Conservation (phyloP, 2,797 vertebrate genomes). For the Scomberomorus guttatus region DNA sequence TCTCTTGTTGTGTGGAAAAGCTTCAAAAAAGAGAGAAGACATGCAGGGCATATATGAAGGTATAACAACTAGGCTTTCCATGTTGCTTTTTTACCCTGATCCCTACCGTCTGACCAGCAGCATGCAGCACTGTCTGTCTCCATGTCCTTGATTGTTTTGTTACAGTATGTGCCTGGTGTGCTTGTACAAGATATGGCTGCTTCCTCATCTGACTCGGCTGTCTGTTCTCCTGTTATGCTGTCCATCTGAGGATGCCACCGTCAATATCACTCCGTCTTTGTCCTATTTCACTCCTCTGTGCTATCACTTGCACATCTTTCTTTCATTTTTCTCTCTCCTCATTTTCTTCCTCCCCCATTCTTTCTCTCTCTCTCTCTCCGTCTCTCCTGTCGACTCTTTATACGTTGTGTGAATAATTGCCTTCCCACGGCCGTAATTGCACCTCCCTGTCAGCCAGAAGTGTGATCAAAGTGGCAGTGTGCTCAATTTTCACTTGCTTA, state of each 20-base stretch:
- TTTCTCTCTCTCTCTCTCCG: constrained; percentile 29
- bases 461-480: constrained; percentile 85
- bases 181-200: constrained; percentile 61
- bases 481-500: constrained; percentile 82
- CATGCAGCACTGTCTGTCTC: constrained; percentile 78
- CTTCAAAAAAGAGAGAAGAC: constrained; percentile 99
- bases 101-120: constrained; percentile 86
- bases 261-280: constrained; percentile 59
- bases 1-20: constrained; percentile 86
- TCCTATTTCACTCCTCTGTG: constrained; percentile 45
- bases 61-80: constrained; percentile 86
- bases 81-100: constrained; percentile 84
- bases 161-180: constrained; percentile 62
- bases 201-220: constrained; percentile 62
- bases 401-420: constrained; percentile 94
- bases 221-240: constrained; percentile 65
- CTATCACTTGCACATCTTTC: constrained; percentile 61
- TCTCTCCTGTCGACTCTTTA: constrained; percentile 81
- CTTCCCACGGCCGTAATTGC: constrained; percentile 86
- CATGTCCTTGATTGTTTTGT: constrained; percentile 70
- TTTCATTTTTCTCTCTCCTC: constrained; percentile 42
- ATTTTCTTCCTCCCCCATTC: constrained; percentile 31
- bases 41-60: constrained; percentile 99
- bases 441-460: constrained; percentile 83
- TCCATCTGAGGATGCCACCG: constrained; percentile 55